These are phyloP conservation scores for Dipodomys ordii DNA, from an alignment of 2,113 vertebrate genomes.

Conservation along the genomic window DNA sequence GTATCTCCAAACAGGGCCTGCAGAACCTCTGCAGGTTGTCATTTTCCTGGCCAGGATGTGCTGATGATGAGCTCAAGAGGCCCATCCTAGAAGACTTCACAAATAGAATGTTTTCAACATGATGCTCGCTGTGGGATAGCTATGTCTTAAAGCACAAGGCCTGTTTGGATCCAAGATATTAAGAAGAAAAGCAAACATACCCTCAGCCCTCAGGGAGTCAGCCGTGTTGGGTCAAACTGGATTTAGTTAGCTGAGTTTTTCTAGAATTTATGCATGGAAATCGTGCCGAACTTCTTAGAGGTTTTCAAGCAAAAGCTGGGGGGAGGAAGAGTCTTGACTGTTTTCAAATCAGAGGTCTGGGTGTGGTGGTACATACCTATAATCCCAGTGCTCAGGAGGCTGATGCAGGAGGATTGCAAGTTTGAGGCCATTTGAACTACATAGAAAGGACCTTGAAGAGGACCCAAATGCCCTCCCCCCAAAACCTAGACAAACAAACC, in stretches of 20 bases:
- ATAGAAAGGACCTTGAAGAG: too few relatives aligned
- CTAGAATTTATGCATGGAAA: slow-evolving; percentile 53
- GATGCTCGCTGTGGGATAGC: background rate
- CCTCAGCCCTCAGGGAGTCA: background rate
- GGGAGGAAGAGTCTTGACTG: too few relatives aligned
- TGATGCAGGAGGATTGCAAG: too few relatives aligned
- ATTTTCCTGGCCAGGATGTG: background rate
- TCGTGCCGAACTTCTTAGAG: slow-evolving; percentile 23
- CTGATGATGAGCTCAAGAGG: background rate
- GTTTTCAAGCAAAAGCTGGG: background rate
- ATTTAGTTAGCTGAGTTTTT: background rate
- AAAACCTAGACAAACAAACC: too few relatives aligned
- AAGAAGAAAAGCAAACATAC: slow-evolving; percentile 23
- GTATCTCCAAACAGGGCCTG: background rate
- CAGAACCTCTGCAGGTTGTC: background rate
- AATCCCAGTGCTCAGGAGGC: too few relatives aligned
- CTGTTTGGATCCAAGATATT: background rate
- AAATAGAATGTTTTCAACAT: background rate
- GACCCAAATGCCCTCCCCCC: too few relatives aligned
- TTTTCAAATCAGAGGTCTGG: background rate
- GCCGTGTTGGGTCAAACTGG: background rate
- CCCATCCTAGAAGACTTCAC: background rate
- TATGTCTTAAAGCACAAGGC: background rate
- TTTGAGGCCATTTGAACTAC: too few relatives aligned
- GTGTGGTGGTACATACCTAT: too few relatives aligned